Evolutionary conservation across 1,140 invertebrate species (phyloP).

Genomic region (Nasonia longicornis): DNA sequence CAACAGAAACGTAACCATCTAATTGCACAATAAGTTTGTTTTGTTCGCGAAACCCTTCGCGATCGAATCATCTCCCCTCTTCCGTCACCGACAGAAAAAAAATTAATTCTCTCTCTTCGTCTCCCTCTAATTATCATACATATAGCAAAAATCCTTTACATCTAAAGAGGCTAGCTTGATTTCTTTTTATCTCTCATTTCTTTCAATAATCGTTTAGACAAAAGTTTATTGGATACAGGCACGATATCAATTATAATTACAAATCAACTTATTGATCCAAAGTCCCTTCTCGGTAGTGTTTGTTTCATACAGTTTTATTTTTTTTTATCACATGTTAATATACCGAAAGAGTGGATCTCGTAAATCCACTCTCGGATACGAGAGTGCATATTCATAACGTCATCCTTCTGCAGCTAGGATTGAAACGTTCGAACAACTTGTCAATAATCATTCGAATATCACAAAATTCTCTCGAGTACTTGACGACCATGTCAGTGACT

Average conservation of each 20-base stretch:
- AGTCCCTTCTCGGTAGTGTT: constrained; percentile 48
- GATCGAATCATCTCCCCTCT: constrained; percentile 27
- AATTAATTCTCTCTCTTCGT: constrained; percentile 54
- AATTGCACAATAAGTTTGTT: constrained; percentile 58
- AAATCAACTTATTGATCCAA: constrained; percentile 57
- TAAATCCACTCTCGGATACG: constrained; percentile 30
- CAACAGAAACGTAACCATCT: constrained; percentile 45
- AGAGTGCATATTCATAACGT: not conserved
- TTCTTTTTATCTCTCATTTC: constrained; percentile 51
- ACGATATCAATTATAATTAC: constrained; percentile 57
- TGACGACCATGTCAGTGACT: constrained; percentile 10
- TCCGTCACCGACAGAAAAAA: constrained; percentile 49
- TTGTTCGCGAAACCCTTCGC: constrained; percentile 40
- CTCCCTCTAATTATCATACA: not conserved
- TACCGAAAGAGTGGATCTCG: not conserved
- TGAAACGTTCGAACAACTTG: not conserved
- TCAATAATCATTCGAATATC: not conserved
- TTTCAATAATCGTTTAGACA: constrained; percentile 52
- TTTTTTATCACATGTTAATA: constrained; percentile 63
- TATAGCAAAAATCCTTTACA: constrained; percentile 34
- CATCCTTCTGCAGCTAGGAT: not conserved
- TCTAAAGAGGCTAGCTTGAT: constrained; percentile 14
- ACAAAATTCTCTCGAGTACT: not conserved
- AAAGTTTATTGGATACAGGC: constrained; percentile 64
- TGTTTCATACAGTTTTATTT: constrained; percentile 31